A percentile compares a stretch with the other conserved stretches of the same genome.
These are phyloP conservation scores for Channa maculata DNA, from an alignment of 2,113 vertebrate species.

Conservation along the genomic window DNA sequence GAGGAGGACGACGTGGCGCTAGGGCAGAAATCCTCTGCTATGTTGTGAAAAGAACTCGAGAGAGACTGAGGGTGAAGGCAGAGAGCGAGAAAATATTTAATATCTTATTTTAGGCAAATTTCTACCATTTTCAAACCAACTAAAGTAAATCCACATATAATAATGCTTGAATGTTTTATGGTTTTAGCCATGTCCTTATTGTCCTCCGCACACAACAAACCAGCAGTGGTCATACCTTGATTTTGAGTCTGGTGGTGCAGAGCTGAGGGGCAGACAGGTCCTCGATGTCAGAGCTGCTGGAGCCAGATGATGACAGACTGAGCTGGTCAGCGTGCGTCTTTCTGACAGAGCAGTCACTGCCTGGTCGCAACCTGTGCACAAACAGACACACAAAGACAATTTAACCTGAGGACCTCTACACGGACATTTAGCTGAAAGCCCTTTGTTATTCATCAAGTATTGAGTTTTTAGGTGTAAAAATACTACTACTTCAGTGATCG, in stretches of 20 bases:
- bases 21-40: constrained; percentile 82
- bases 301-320: constrained; percentile 82
- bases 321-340: constrained; percentile 80
- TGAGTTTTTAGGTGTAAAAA: too few relatives aligned
- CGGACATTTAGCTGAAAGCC: too few relatives aligned
- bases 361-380: constrained; percentile 73
- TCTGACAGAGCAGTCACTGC: constrained; percentile 66
- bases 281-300: constrained; percentile 83
- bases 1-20: constrained; percentile 50
- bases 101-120: not conserved
- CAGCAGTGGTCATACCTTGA: constrained; percentile 59
- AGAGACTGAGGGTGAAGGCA: constrained; percentile 51
- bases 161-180: too few relatives aligned
- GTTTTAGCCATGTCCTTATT: not conserved
- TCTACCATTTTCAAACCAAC: not conserved
- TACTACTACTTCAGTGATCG: too few relatives aligned
- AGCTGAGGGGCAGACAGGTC: constrained; percentile 71
- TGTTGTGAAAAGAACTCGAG: constrained; percentile 79
- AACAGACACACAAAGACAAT: constrained; percentile 14
- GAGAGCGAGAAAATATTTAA: not conserved
- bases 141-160: too few relatives aligned
- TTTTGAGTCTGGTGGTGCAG: constrained; percentile 66
- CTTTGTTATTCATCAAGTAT: too few relatives aligned
- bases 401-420: not conserved
- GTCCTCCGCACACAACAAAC: not conserved